Evolutionary conservation across 2,113 vertebrate genomes (phyloP).

Genomic region (Apodemus sylvaticus): DNA sequence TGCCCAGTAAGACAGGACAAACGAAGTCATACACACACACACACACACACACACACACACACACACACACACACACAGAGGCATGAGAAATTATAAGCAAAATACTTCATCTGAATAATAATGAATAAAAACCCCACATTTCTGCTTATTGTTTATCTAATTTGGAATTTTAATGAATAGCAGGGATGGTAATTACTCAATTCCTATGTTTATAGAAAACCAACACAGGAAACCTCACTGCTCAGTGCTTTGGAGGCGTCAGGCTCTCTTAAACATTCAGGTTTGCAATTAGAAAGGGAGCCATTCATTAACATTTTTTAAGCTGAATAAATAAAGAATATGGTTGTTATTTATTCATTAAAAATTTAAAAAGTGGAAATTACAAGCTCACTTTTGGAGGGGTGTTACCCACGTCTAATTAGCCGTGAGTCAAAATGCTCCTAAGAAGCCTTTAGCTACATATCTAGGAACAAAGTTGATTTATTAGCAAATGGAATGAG

Average conservation of each 20-base stretch:
- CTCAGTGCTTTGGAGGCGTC: constrained; percentile 87
- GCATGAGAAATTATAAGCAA: constrained; percentile 56
- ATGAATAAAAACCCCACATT: constrained; percentile 76
- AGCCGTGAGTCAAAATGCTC: constrained; percentile 42
- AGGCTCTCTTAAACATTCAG: constrained; percentile 86
- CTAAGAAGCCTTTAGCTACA: background rate
- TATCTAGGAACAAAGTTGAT: background rate
- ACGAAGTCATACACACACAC: background rate
- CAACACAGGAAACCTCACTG: constrained; percentile 83
- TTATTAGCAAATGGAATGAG: background rate
- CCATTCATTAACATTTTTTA: constrained; percentile 84
- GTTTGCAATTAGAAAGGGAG: constrained; percentile 87
- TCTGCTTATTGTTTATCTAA: constrained; percentile 84
- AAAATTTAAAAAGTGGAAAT: constrained; percentile 63
- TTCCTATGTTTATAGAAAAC: constrained; percentile 87
- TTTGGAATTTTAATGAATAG: constrained; percentile 87
- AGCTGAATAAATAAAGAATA: constrained; percentile 78
- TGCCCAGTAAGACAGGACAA: background rate
- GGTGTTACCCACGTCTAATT: constrained; percentile 56
- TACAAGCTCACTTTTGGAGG: constrained; percentile 58
- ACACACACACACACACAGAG: background rate
- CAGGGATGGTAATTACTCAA: constrained; percentile 87
- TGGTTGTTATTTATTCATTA: constrained; percentile 79
- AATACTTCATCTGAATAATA: constrained; percentile 77
- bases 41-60: background rate